A percentile compares a stretch with the other conserved stretches of the same genome.
phyloP scores from a whole-genome alignment of 2,797 vertebrate species.

The Anas flavirostris region DNA sequence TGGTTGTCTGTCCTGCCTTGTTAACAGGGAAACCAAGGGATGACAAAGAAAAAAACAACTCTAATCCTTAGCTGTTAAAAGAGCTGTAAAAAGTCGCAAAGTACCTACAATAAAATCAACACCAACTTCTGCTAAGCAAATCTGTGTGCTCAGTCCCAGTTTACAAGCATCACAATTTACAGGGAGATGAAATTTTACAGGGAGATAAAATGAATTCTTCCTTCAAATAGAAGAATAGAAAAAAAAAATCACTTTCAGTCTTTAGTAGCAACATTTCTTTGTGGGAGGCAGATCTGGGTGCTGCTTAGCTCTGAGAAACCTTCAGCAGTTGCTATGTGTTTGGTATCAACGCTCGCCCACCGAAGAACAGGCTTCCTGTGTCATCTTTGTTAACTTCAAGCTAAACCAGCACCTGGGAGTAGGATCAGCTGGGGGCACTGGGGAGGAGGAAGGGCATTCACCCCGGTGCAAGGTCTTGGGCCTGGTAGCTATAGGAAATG shows the following conservation, averaged over 20 bases:
- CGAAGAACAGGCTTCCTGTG: background rate
- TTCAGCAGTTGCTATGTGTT: background rate
- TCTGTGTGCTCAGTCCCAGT: no score
- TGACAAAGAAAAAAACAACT: background rate
- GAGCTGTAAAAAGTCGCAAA: no score
- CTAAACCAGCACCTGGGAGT: background rate
- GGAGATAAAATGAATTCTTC: background rate
- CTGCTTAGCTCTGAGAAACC: background rate
- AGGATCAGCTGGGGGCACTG: background rate
- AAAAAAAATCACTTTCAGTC: no score
- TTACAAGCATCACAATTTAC: background rate
- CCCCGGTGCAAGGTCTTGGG: accelerated
- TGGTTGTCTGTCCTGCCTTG: background rate
- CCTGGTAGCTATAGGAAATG: accelerated
- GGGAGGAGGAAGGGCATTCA: accelerated
- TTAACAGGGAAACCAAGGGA: background rate
- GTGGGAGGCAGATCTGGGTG: background rate
- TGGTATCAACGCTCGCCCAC: no score
- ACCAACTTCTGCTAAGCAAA: background rate
- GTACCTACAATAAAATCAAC: background rate
- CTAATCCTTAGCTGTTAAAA: background rate
- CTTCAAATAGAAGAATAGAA: background rate
- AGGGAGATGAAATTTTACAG: background rate
- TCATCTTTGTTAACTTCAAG: background rate
- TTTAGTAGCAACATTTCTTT: background rate